A percentile compares a stretch with the other conserved stretches of the same genome.
phyloP scores from a whole-genome alignment of 1,140 invertebrate species.

The Danaus plexippus region DNA sequence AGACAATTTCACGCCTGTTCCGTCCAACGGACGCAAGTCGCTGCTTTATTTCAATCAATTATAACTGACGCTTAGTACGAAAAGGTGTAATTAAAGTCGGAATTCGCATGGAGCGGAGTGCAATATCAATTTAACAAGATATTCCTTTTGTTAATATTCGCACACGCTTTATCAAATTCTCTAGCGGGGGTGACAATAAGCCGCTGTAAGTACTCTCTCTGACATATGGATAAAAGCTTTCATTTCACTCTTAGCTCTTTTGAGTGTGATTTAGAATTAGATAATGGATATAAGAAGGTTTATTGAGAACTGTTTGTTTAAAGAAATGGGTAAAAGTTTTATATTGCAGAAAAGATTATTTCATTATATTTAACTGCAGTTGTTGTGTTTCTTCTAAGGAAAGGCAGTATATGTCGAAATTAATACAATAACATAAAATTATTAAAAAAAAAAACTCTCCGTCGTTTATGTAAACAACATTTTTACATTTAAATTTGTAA shows the following conservation, averaged over 20 bases:
- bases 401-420: too few relatives aligned
- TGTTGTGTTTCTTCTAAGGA: too few relatives aligned
- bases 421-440: too few relatives aligned
- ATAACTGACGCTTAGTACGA: conserved; percentile 20
- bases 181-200: conserved; percentile 71
- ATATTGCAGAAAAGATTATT: too few relatives aligned
- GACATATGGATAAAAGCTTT: conserved; percentile 72
- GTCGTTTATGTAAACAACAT: too few relatives aligned
- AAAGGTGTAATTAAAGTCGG: conserved; percentile 28
- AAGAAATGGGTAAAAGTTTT: too few relatives aligned
- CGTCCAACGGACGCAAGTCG: conserved; percentile 45
- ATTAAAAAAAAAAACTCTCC: too few relatives aligned
- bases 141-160: conserved; percentile 73
- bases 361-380: too few relatives aligned
- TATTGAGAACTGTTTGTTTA: too few relatives aligned
- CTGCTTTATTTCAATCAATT: conserved; percentile 29
- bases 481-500: too few relatives aligned
- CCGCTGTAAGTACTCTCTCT: conserved; percentile 69
- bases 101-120: conserved; percentile 33
- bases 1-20: conserved; percentile 69
- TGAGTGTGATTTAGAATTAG: conserved; percentile 57
- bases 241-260: conserved; percentile 69
- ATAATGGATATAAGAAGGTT: conserved; percentile 32
- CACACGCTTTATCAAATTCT: conserved; percentile 72
- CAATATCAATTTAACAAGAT: conserved; percentile 72